Base-by-base conservation (phyloP, 2,113 vertebrate species). In the Antidorcas marsupialis region DNA sequence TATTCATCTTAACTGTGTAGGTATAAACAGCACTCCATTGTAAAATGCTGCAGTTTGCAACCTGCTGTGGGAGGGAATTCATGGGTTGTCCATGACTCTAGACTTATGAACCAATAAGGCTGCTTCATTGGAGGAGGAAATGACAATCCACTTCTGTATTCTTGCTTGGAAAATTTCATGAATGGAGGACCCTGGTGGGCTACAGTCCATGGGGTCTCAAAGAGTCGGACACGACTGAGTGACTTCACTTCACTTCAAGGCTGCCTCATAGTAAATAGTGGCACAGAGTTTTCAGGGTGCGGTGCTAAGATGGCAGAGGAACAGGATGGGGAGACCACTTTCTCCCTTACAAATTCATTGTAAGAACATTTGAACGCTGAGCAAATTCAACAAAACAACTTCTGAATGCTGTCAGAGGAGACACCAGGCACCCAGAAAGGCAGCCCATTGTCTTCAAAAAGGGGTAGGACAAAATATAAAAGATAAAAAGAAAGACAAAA, bases 1-100 rank as follows among this genome's bases (percentile, higher is more conserved):
- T 87, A 55, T 95, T 84, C 57, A 33, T 93, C 57, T 89, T 93
- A 95, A 85, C 36, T 91, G 16, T 92, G 30, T 78, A 81, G 7
- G 28, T 95, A 30, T 39, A 71, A 96, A 90, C 2, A 94, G 6
- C 3, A 97, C 33, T 39, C 8, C 21, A 59, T 59, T 90, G 55
- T 67, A 90, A 60, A 15, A 39, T 76, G 25, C 25, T 95, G 15
- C 5, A 45, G 45, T 83, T 78, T 92, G 17, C 55, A 95, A 39
- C 62, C 47, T 14, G 12, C 7, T 50, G 16, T 85, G 33, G 39
- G 21, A 91, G 7, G 10, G 62, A 84, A 87, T 28, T 36, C 45
- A 14, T 62, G 25, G 91, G 12, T 28, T 14, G 12, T 30, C 30
- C 2, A 1, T 79, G 60, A 87, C 15, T 81, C 25, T 82, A 60